These are phyloP conservation scores for Capreolus pygargus DNA, from an alignment of 2,113 vertebrate genomes.

Conservation along the genomic window DNA sequence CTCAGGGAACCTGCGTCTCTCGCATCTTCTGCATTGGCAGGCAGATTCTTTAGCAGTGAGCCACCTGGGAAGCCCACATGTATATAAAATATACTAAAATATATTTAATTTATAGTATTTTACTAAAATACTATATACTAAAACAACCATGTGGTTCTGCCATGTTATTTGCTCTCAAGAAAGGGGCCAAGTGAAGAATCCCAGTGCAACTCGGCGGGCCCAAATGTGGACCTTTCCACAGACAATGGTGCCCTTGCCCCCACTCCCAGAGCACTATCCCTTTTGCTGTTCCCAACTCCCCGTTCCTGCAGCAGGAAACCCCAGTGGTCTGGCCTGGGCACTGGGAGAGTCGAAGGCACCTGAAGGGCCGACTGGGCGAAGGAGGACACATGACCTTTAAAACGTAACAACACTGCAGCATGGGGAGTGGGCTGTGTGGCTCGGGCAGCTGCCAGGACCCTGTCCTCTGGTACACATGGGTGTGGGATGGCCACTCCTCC, in stretches of 20 bases:
- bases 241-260: neutral
- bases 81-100: slow-evolving; percentile 75
- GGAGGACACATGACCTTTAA: slow-evolving; percentile 35
- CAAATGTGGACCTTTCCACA: neutral
- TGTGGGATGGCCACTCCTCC: neutral
- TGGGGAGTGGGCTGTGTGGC: neutral
- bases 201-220: slow-evolving; percentile 13
- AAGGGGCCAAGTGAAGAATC: slow-evolving; percentile 54
- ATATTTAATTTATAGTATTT: neutral
- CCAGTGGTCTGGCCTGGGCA: slow-evolving; percentile 61
- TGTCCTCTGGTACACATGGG: slow-evolving; percentile 42
- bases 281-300: slow-evolving; percentile 49
- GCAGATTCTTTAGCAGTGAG: neutral
- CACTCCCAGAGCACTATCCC: neutral
- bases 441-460: neutral
- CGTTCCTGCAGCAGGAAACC: slow-evolving; percentile 67
- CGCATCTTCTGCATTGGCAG: neutral
- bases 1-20: neutral
- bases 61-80: neutral
- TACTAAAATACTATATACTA: neutral
- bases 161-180: slow-evolving; percentile 66
- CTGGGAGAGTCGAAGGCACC: slow-evolving; percentile 69
- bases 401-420: neutral
- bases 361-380: slow-evolving; percentile 57
- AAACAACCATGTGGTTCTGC: slow-evolving; percentile 50